Conservation (phyloP, 2,888 invertebrate species). For the Cerastis rubricosa region DNA sequence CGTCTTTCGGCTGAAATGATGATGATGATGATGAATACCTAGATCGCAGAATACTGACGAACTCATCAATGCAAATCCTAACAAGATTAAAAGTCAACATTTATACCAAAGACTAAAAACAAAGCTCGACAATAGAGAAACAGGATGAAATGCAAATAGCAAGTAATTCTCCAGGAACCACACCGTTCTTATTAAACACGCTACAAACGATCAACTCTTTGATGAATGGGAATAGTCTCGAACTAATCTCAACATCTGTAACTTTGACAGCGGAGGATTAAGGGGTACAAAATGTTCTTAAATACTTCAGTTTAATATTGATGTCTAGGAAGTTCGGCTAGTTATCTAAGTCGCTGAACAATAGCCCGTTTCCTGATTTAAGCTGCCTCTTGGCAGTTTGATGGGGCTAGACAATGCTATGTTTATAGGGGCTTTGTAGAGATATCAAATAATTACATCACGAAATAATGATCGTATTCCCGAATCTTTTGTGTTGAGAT, state of each 20-base stretch:
- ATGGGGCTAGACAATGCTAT: constrained; percentile 48
- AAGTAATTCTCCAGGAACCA: constrained; percentile 31
- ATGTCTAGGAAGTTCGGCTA: constrained; percentile 73
- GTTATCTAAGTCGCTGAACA: constrained; percentile 65
- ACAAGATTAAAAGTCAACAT: constrained; percentile 10
- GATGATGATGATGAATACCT: no score
- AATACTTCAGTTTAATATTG: constrained; percentile 70
- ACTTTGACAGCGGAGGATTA: constrained; percentile 76
- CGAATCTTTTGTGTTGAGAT: constrained; percentile 46
- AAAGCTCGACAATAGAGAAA: constrained; percentile 19
- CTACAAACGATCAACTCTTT: constrained; percentile 72
- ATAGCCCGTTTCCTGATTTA: constrained; percentile 66
- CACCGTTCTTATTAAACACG: constrained; percentile 46
- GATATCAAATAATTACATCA: constrained; percentile 64
- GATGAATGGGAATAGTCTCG: constrained; percentile 77
- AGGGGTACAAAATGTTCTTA: constrained; percentile 73
- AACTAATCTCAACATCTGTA: constrained; percentile 79
- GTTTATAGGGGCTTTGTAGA: constrained; percentile 39
- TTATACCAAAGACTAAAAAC: background rate
- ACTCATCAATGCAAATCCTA: background rate
- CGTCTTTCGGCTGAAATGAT: no score
- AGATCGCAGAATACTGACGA: no score
- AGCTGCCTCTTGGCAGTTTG: constrained; percentile 49
- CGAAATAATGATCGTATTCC: constrained; percentile 39
- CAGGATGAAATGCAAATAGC: constrained; percentile 45